These are phyloP conservation scores for Lydus trimaculatus DNA, from an alignment of 2,888 invertebrate species.

Conservation along the genomic window DNA sequence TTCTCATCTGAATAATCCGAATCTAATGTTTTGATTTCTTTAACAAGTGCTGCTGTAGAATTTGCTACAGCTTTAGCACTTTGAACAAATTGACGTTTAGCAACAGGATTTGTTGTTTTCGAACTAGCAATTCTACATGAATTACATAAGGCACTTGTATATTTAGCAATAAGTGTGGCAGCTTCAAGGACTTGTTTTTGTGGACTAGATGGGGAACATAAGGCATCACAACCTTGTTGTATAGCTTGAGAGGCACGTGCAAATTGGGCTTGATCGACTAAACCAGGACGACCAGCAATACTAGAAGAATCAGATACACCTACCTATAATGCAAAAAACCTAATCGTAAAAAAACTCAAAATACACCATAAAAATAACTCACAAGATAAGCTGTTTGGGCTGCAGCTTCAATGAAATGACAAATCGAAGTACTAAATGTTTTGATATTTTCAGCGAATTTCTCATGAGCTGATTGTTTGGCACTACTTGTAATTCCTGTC, in stretches of 20 bases:
- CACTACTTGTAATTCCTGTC: constrained; percentile 93
- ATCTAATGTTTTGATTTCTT: constrained; percentile 91
- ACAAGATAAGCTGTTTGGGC: constrained; percentile 94
- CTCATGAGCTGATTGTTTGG: constrained; percentile 85
- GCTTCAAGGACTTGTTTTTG: constrained; percentile 89
- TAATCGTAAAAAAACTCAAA: not conserved
- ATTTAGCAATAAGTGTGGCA: constrained; percentile 93
- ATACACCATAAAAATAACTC: constrained; percentile 30
- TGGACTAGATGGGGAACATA: constrained; percentile 74
- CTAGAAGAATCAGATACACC: constrained; percentile 92
- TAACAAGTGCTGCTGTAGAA: constrained; percentile 92
- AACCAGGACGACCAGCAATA: constrained; percentile 85
- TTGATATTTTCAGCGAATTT: constrained; percentile 85
- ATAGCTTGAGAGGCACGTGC: constrained; percentile 90
- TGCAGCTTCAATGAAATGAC: constrained; percentile 90
- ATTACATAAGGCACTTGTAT: constrained; percentile 95
- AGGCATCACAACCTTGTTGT: constrained; percentile 83
- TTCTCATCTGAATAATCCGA: constrained; percentile 82
- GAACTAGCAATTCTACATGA: constrained; percentile 93
- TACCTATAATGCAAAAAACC: constrained; percentile 63
- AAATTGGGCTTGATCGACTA: constrained; percentile 89
- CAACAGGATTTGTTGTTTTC: constrained; percentile 87
- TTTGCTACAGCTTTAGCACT: constrained; percentile 97
- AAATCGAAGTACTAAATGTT: constrained; percentile 86
- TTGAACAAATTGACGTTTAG: constrained; percentile 96